phyloP scores from a whole-genome alignment of 2,888 invertebrate genomes.

The Noctua pronuba region DNA sequence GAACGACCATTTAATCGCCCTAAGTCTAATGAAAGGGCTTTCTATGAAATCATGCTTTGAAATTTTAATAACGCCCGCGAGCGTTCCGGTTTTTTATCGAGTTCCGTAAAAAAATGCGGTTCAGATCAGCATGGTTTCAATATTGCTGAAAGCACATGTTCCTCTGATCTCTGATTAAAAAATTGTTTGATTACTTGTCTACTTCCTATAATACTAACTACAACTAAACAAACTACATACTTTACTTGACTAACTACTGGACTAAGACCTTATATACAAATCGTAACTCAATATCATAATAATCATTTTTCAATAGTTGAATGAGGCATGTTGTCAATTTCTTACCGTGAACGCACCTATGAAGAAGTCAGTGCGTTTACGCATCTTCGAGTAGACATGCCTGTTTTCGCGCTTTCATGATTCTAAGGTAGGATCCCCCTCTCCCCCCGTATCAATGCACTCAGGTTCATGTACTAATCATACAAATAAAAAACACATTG shows the following conservation, averaged over 20 bases:
- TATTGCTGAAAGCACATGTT: not conserved
- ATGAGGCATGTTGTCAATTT: not conserved
- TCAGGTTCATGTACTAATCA: not conserved
- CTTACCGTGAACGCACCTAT: not conserved
- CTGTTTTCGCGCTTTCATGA: not conserved
- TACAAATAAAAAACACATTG: not conserved
- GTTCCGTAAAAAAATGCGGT: conserved; percentile 23
- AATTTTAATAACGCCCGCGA: conserved; percentile 68
- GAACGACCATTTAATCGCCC: conserved; percentile 61
- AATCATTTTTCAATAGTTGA: not conserved
- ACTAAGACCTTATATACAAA: too few relatives aligned
- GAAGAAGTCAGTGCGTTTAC: not conserved
- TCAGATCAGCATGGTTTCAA: not conserved
- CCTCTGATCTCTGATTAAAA: too few relatives aligned
- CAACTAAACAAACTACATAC: too few relatives aligned
- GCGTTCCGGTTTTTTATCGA: conserved; percentile 37
- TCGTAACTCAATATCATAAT: not conserved
- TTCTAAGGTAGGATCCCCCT: not conserved
- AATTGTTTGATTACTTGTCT: too few relatives aligned
- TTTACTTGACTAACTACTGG: too few relatives aligned
- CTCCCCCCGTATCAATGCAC: not conserved
- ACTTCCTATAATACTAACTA: too few relatives aligned
- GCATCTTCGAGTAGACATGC: not conserved
- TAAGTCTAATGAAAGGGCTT: conserved; percentile 68
- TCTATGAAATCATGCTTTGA: conserved; percentile 72